Base-by-base conservation (phyloP, 2,888 invertebrate genomes). In the Pyrgus malvae region DNA sequence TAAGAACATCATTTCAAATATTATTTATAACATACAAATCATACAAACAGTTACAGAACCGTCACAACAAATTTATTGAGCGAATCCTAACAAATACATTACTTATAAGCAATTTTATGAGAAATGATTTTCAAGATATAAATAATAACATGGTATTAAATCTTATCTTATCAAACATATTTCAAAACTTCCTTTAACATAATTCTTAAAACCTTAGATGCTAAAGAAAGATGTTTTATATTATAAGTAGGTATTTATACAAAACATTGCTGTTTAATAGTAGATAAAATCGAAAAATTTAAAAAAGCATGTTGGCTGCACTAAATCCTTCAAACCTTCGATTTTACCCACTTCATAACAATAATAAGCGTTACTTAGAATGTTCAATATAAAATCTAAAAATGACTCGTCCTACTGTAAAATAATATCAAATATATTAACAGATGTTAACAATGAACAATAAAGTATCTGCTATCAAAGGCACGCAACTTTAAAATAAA, bases 41-140 rank as follows among this genome's bases (percentile, higher is more conserved):
- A 63, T 64, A 58, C 59, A 48, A 49, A 51, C 45, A 31, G 31
- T 40, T 31, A 29, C 33, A 7, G 23, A 74, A 72, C 72, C 66
- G 68, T 68, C 64, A 75, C 70, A 78, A 77, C 69, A 57, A 59
- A 74, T 59, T 75, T 66, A 78, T 83, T 83, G 83, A 83, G 83
- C 82, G 72, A 68, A 67, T 55, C 9, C 17, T 27, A 50, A 50
- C 31, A 46, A 37, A 54, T 27, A 33, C 11, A 37, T 16, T 33
- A 1, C 11, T 38, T 27, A 19, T 17, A 49, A 40, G 17, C 7
- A 48, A 35, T 14, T 25, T 27, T 8, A 6, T 27, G 1, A 27
- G n/a, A 27, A 2, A 27, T 27, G 27, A 2, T 0, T 7, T n/a
- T n/a, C n/a, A 27, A 27, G n/a, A 27, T 7, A 21, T 21, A 4